phyloP scores from a whole-genome alignment of 2,797 vertebrate species.

The Tenualosa thibaudeaui region DNA sequence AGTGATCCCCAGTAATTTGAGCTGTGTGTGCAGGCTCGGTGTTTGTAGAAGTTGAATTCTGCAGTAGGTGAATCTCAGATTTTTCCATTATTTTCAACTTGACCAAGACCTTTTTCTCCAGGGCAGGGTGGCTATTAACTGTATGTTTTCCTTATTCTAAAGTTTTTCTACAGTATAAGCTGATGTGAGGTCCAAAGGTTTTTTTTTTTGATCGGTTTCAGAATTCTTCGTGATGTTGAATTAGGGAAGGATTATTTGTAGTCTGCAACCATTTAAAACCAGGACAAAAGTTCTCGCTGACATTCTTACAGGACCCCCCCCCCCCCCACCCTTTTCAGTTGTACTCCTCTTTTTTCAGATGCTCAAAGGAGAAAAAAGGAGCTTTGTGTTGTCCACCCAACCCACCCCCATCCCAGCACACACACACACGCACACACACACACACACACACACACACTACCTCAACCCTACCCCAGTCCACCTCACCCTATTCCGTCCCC shows the following conservation, averaged over 20 bases:
- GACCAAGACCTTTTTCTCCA: background rate
- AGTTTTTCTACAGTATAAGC: background rate
- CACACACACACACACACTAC: too few relatives aligned
- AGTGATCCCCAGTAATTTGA: background rate
- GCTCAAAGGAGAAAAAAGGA: slow-evolving; percentile 26
- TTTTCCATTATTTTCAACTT: background rate
- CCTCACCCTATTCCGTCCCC: too few relatives aligned
- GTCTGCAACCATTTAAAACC: background rate
- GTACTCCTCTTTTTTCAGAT: background rate
- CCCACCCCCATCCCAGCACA: too few relatives aligned
- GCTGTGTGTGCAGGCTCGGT: background rate
- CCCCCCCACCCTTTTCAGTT: background rate
- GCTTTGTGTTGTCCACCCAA: background rate
- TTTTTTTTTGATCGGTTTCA: background rate
- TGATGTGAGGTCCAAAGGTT: background rate
- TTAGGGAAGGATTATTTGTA: background rate
- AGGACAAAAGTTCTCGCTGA: too few relatives aligned
- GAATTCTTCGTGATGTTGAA: background rate
- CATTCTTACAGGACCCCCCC: too few relatives aligned
- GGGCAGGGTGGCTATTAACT: background rate
- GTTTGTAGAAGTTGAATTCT: background rate
- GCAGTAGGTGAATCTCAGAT: background rate
- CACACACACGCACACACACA: too few relatives aligned
- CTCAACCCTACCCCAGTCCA: too few relatives aligned
- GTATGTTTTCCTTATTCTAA: background rate